Percentiles rank a stretch among this genome's conserved stretches.
phyloP scores from a whole-genome alignment of 2,888 invertebrate species.

The Augochlorella aurata region DNA sequence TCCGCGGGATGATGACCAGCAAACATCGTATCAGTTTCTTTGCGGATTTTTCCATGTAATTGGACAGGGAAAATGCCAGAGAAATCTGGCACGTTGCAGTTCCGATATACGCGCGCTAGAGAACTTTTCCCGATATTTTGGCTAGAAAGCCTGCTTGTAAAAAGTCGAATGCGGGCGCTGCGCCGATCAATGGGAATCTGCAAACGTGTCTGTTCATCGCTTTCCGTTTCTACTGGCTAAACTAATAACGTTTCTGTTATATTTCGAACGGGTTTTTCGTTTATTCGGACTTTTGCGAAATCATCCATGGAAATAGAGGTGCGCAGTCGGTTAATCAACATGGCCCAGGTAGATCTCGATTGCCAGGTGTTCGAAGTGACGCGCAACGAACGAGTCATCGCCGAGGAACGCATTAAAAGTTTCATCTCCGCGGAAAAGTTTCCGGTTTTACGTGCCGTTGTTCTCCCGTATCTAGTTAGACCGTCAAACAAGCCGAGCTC shows the following conservation, averaged over 20 bases:
- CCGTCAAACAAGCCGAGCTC: constrained; percentile 28
- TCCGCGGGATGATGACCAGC: neutral
- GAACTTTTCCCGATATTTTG: constrained; percentile 3
- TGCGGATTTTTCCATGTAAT: neutral
- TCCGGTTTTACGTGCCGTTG: neutral
- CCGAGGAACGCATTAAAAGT: constrained; percentile 9
- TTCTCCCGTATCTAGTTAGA: constrained; percentile 10
- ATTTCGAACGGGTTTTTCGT: neutral
- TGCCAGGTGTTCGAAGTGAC: neutral
- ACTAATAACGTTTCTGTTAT: neutral
- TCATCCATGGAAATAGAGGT: neutral
- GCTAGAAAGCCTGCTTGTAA: neutral
- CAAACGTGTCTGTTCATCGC: neutral
- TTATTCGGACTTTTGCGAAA: neutral
- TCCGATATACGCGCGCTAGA: neutral
- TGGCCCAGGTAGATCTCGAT: neutral
- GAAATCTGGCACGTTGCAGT: neutral
- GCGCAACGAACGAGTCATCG: neutral
- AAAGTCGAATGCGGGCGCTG: neutral
- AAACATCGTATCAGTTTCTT: neutral
- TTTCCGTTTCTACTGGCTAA: neutral
- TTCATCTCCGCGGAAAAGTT: constrained; percentile 4
- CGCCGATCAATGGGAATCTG: neutral
- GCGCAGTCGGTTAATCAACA: neutral
- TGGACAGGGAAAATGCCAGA: neutral